Base-by-base conservation (phyloP, 23 tunicate genomes). In the Pegea sp. region DNA sequence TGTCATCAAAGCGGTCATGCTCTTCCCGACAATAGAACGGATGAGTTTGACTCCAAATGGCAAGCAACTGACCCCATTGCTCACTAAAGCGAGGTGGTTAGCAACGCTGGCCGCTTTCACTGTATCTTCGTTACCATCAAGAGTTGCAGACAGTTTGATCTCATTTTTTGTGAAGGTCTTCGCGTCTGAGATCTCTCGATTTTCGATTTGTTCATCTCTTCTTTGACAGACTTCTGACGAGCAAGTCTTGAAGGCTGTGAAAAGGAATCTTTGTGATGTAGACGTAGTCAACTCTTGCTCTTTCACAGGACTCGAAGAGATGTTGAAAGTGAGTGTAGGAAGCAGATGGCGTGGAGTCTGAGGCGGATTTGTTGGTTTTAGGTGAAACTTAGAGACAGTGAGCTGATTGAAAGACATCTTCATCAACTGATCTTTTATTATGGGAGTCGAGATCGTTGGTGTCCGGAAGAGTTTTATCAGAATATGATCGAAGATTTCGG, bases 11-110 rank as follows among this genome's bases (percentile, higher is more conserved):
- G 74, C 76, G 3, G 44, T 84, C 64, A 44, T 84, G 53, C 72
- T 84, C 18, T 73, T 84, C 42, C 95, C 95, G 0, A 84, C 95
- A 11, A 73, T 84, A 42, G 95, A 84, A 52, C 56, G 58, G 33
- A 68, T 84, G 84, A 56, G 50, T 21, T 48, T 29, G 19, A 26
- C 95, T 5, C 95, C 95, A 7, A 62, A 84, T n/a, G 95, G 95
- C 21, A 57, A 31, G 44, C 46, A 38, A 33, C 16, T 84, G 50
- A 74, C 81, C 23, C 81, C 84, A 4, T 8, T 74, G n/a, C 4
- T 84, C 19, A 31, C 53, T 28, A 51, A 84, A 53, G 71, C 60
- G 16, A 52, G 76, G 22, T 63, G 95, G 68, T 42, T 68, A 48
- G 38, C 63, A 28, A 26, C 55, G 4, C 49, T 66, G 27, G 23